These are phyloP conservation scores for Ectropis crepuscularia DNA, from an alignment of 2,888 invertebrate species.

Conservation along the genomic window DNA sequence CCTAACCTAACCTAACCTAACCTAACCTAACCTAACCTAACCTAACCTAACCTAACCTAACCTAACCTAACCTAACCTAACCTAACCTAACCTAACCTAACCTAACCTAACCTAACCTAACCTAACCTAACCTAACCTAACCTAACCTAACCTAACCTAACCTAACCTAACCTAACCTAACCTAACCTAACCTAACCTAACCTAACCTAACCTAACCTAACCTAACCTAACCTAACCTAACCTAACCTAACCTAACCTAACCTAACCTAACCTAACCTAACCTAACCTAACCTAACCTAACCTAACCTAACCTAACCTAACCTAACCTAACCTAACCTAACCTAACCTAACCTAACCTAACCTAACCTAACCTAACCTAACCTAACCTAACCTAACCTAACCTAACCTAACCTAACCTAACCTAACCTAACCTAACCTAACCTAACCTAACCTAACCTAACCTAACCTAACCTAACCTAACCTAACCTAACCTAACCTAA, in stretches of 20 bases:
- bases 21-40: slow-evolving; percentile 4
- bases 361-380: slow-evolving; percentile 12
- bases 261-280: slow-evolving; percentile 12
- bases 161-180: slow-evolving; percentile 12
- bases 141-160: slow-evolving; percentile 16
- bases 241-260: slow-evolving; percentile 12
- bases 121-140: slow-evolving; percentile 6
- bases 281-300: slow-evolving; percentile 12
- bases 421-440: slow-evolving; percentile 12
- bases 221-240: slow-evolving; percentile 12
- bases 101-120: slow-evolving; percentile 4
- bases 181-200: slow-evolving; percentile 12
- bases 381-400: slow-evolving; percentile 12
- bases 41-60: slow-evolving; percentile 4
- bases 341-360: slow-evolving; percentile 12
- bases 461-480: slow-evolving; percentile 12
- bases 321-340: slow-evolving; percentile 12
- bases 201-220: slow-evolving; percentile 12
- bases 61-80: slow-evolving; percentile 4
- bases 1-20: slow-evolving; percentile 4
- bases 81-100: slow-evolving; percentile 4
- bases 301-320: slow-evolving; percentile 12
- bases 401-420: slow-evolving; percentile 12
- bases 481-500: slow-evolving; percentile 12
- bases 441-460: slow-evolving; percentile 12